Conservation (phyloP, 2,888 invertebrate genomes). For the Acleris holmiana region DNA sequence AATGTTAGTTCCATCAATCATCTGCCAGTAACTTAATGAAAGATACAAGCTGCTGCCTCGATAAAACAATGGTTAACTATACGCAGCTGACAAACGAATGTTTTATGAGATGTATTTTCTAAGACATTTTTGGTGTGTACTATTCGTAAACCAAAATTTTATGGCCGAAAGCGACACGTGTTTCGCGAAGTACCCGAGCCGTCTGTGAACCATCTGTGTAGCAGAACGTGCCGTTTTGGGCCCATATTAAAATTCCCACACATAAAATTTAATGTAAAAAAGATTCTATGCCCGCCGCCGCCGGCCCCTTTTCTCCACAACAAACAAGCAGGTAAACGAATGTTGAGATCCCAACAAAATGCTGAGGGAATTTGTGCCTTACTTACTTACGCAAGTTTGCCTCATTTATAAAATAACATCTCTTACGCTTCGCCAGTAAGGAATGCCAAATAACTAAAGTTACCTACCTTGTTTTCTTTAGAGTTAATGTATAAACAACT, state of each 20-base stretch:
- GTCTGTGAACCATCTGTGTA: constrained; percentile 77
- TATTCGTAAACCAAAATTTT: constrained; percentile 55
- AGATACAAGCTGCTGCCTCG: constrained; percentile 63
- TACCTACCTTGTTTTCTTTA: constrained; percentile 63
- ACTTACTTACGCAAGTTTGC: constrained; percentile 61
- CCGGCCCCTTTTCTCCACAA: constrained; percentile 76
- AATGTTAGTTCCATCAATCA: constrained; percentile 72
- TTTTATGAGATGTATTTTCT: constrained; percentile 46
- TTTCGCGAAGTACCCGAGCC: constrained; percentile 69
- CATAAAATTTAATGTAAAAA: constrained; percentile 79
- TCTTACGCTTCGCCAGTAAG: constrained; percentile 59
- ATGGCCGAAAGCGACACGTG: constrained; percentile 67
- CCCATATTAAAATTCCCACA: constrained; percentile 82
- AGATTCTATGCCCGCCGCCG: constrained; percentile 65
- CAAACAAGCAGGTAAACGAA: constrained; percentile 84
- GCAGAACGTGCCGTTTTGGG: constrained; percentile 79
- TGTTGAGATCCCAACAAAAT: constrained; percentile 73
- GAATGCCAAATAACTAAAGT: constrained; percentile 49
- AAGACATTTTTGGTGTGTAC: constrained; percentile 46
- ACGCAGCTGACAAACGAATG: constrained; percentile 47
- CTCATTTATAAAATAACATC: constrained; percentile 57
- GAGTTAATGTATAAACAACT: constrained; percentile 54
- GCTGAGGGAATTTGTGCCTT: constrained; percentile 72
- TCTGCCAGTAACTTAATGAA: constrained; percentile 68
- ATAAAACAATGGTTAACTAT: constrained; percentile 60